Percentiles rank a stretch among this genome's conserved stretches.
Evolutionary conservation across 2,888 invertebrate species (phyloP).

Genomic region (Polydesmus complanatus): DNA sequence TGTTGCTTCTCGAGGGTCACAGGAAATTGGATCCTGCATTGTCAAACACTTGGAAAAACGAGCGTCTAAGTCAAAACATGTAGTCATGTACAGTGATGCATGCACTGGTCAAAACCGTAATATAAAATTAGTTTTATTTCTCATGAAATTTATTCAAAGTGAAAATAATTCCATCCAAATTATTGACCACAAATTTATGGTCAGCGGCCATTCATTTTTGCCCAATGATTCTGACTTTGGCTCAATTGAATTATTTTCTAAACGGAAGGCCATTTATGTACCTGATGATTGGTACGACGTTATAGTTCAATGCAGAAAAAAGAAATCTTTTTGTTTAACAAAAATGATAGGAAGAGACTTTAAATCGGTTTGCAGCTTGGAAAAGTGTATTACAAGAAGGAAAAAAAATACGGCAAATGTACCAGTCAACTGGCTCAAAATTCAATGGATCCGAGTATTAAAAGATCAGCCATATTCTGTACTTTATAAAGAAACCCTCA

Average conservation of each 20-base stretch:
- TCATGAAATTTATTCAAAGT: neutral
- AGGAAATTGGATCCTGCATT: neutral
- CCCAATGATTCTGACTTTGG: constrained; percentile 2
- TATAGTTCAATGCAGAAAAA: neutral
- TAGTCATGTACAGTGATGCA: neutral
- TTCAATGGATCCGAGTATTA: neutral
- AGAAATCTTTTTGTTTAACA: neutral
- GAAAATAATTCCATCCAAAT: neutral
- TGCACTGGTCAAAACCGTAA: neutral
- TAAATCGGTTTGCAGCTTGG: neutral
- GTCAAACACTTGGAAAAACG: neutral
- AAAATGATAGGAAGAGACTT: neutral
- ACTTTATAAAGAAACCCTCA: neutral
- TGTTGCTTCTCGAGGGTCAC: neutral
- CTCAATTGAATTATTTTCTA: neutral
- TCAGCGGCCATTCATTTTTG: neutral
- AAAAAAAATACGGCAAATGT: neutral
- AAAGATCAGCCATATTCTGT: neutral
- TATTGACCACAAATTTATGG: constrained; percentile 2
- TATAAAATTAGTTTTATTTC: neutral
- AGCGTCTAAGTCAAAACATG: neutral
- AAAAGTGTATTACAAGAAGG: neutral
- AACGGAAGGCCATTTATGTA: neutral
- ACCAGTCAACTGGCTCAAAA: neutral
- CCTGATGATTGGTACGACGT: neutral